These are phyloP conservation scores for Propsilocerus akamusi DNA, from an alignment of 1,140 invertebrate genomes.

Conservation along the genomic window DNA sequence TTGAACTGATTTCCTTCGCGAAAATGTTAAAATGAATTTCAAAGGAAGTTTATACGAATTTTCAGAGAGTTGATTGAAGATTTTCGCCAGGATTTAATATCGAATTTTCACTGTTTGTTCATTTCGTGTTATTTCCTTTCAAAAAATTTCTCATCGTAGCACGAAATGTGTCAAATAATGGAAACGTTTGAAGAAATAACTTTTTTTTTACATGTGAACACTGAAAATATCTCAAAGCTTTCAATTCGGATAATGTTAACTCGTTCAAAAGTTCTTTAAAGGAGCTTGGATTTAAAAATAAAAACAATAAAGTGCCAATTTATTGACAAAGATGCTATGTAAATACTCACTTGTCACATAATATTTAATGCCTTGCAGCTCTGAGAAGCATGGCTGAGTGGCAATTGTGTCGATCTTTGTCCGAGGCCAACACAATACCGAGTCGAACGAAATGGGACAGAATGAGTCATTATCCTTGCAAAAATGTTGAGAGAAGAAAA, in stretches of 20 bases:
- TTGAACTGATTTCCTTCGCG: too few relatives aligned
- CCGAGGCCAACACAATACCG: constrained; percentile 57
- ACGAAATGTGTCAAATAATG: too few relatives aligned
- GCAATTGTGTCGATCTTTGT: constrained; percentile 40
- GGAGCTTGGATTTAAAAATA: neutral
- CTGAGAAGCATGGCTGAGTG: constrained; percentile 48
- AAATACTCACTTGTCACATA: constrained; percentile 42
- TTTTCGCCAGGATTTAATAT: too few relatives aligned
- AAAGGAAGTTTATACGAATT: too few relatives aligned
- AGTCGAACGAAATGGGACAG: constrained; percentile 45
- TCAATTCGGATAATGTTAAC: neutral
- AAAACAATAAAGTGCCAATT: neutral
- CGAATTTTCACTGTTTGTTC: too few relatives aligned
- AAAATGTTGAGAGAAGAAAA: constrained; percentile 5
- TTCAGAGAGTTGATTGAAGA: too few relatives aligned
- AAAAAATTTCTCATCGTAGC: too few relatives aligned
- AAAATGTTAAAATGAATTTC: too few relatives aligned
- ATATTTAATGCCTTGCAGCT: constrained; percentile 56
- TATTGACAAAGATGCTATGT: neutral
- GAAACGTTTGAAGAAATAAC: too few relatives aligned
- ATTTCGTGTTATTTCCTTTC: too few relatives aligned
- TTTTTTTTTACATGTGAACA: too few relatives aligned
- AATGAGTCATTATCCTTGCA: constrained; percentile 17
- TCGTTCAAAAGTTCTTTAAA: neutral
- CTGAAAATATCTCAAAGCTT: too few relatives aligned